Base-by-base conservation (phyloP, 2,113 vertebrate species). In the Pteropus alecto region DNA sequence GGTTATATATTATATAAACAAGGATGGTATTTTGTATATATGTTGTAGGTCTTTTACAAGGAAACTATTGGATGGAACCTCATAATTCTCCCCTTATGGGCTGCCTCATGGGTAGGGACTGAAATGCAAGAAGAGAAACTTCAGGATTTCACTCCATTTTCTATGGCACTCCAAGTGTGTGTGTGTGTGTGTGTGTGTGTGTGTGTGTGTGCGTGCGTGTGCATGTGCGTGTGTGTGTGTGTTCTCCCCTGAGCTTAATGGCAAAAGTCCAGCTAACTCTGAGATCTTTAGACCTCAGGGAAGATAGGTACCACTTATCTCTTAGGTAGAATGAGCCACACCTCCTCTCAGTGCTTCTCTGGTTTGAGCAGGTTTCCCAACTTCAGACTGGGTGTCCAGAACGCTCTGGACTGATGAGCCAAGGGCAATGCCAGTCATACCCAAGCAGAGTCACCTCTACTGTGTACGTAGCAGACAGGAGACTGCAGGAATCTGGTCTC, bases 281-380 rank as follows among this genome's bases (percentile, higher is more conserved):
- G 65, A n/a, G 33, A 54, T 73, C 30, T 63, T 43, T 77, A 78
- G 35, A 88, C 18, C 51, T 38, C 65, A 79, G 21, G 33, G 58
- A 91, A 94, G 48, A 41, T 76, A 74, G 85, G 61, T 24, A 71
- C n/a, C 28, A 12, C 35, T 68, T 56, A 41, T 18, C 78, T 92
- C 68, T 79, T 24, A 70, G n/a, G 22, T 87, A 70, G 48, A 76
- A 28, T 24, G 21, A 4, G n/a, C 70, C 14, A 2, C 35, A 51
- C 35, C 22, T 73, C 82, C 48, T 35, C 18, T 61, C 14, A 0
- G 0, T 0, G 0, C 15, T 15, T 54, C 77, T 95, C 3, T 6
- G 1, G 0, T 54, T 21, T 63, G 94, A 96, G 63, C 43, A 11
- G 21, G 6, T 63, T 87, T 56, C 87, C 90, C 77, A 92, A 46